phyloP scores from a whole-genome alignment of 2,888 invertebrate species.

The Unio delphinus region DNA sequence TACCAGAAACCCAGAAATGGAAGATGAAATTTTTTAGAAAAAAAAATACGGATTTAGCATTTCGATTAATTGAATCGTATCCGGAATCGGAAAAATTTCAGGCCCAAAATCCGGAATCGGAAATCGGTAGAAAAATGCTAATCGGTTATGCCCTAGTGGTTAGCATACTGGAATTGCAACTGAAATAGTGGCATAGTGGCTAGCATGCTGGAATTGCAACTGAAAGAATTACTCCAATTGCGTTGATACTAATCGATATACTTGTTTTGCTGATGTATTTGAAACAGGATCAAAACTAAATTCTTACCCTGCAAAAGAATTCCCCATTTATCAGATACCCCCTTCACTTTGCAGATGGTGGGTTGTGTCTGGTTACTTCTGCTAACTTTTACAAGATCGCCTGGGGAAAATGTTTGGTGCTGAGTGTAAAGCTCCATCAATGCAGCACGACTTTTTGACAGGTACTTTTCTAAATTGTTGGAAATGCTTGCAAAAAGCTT shows the following conservation, averaged over 20 bases:
- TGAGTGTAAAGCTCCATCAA: constrained; percentile 9
- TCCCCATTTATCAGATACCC: constrained; percentile 13
- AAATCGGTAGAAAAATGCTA: no score
- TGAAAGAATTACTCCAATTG: no score
- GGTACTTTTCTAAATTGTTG: constrained; percentile 27
- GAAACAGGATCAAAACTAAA: background rate
- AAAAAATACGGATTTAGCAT: no score
- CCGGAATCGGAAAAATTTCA: no score
- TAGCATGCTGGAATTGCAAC: no score
- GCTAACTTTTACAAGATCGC: constrained; percentile 6
- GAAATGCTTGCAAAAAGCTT: constrained; percentile 39
- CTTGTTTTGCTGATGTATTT: background rate
- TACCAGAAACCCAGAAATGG: no score
- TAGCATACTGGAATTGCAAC: no score
- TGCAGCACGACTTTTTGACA: constrained; percentile 12
- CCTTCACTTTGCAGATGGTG: background rate
- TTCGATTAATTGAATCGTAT: no score
- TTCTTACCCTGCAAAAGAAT: constrained; percentile 9
- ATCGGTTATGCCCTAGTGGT: no score
- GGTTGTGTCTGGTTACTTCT: background rate
- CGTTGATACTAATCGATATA: background rate
- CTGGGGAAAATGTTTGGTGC: constrained; percentile 2
- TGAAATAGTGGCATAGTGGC: no score
- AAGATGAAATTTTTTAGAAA: no score
- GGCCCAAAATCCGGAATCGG: no score